Percentiles rank a stretch among this genome's conserved stretches.
These are phyloP conservation scores for Hirtodrosophila histrioides DNA, from an alignment of 2,888 invertebrate genomes.

Conservation along the genomic window DNA sequence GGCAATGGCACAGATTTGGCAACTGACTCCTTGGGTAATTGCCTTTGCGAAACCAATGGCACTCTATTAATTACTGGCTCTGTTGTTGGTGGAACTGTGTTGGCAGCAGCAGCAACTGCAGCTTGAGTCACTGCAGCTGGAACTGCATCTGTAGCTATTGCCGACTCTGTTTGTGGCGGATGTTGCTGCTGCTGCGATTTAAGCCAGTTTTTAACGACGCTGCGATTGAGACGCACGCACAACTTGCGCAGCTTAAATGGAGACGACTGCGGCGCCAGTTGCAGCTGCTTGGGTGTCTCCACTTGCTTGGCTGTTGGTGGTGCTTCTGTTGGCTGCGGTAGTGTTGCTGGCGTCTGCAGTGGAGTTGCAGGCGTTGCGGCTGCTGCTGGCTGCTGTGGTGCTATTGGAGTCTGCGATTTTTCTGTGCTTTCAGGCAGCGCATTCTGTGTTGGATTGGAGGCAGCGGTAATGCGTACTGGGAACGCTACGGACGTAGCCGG, in stretches of 20 bases:
- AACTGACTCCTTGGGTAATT: not conserved
- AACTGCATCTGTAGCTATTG: too few species aligned
- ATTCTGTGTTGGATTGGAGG: constrained; percentile 1
- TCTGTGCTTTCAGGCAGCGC: not conserved
- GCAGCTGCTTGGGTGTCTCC: not conserved
- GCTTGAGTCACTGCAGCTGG: too few species aligned
- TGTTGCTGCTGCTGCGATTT: not conserved
- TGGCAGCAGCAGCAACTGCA: too few species aligned
- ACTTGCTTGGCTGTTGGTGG: not conserved
- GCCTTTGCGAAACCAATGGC: too few species aligned
- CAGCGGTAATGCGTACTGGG: constrained; percentile 50
- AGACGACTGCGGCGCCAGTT: not conserved
- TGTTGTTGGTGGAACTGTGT: too few species aligned
- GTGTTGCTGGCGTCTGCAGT: not conserved
- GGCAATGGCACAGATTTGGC: constrained; percentile 14
- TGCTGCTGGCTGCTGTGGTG: not conserved
- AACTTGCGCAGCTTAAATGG: constrained; percentile 39
- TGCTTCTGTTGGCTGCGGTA: too few species aligned
- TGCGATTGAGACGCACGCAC: constrained; percentile 62
- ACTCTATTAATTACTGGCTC: too few species aligned
- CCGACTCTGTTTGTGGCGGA: too few species aligned
- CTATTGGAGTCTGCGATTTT: not conserved
- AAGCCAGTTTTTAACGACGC: constrained; percentile 28
- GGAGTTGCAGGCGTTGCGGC: not conserved
- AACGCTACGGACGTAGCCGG: constrained; percentile 20